Percentiles rank a stretch among this genome's conserved stretches.
phyloP scores from a whole-genome alignment of 2,113 vertebrate species.

The Sciurus niger region DNA sequence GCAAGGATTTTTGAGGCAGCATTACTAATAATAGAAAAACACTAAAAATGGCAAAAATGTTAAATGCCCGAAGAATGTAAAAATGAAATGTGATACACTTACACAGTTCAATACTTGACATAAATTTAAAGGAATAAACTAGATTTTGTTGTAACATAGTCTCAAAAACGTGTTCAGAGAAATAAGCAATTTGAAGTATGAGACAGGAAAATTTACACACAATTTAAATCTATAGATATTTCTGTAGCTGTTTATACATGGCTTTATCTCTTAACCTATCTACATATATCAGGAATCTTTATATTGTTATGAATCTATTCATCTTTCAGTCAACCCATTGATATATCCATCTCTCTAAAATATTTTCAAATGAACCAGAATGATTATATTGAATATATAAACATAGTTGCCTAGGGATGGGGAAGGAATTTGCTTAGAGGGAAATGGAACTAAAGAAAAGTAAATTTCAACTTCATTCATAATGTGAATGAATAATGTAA shows the following conservation, averaged over 20 bases:
- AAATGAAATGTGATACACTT: conserved; percentile 4
- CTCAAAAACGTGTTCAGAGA: background rate
- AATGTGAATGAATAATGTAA: background rate
- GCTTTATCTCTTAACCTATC: background rate
- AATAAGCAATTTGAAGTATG: background rate
- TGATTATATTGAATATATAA: background rate
- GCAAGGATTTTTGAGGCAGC: background rate
- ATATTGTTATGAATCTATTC: background rate
- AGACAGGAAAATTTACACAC: background rate
- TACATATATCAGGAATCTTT: background rate
- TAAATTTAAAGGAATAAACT: background rate
- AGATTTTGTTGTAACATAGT: background rate
- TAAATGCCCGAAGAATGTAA: background rate
- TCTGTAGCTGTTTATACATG: background rate
- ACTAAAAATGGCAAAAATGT: background rate
- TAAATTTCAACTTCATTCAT: background rate
- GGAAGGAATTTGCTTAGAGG: background rate
- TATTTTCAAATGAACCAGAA: background rate
- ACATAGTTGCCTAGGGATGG: background rate
- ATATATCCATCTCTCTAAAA: background rate
- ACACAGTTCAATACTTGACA: background rate
- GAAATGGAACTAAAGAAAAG: conserved; percentile 41
- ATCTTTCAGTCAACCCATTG: background rate
- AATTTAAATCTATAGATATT: background rate
- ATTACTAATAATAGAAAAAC: background rate